Evolutionary conservation across 2,113 vertebrate genomes (phyloP).

Genomic region (Spea bombifrons): DNA sequence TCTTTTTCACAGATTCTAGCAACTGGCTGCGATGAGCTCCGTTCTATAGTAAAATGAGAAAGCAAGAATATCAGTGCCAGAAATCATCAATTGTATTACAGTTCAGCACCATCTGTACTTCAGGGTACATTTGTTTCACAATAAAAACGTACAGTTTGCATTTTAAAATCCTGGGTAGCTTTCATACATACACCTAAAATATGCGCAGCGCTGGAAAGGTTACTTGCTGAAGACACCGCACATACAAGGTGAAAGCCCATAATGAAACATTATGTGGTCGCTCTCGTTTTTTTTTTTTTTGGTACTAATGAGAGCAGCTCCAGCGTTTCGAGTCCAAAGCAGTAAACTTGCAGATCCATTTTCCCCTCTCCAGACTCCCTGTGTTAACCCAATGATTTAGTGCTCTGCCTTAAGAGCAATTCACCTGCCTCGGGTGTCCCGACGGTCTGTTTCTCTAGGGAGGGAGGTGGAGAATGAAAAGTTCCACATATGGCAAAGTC

Average conservation of each 20-base stretch:
- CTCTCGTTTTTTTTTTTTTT: slow-evolving; percentile 58
- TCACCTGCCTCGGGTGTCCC: slow-evolving; percentile 98
- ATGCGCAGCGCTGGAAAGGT: slow-evolving; percentile 68
- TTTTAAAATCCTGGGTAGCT: slow-evolving; percentile 68
- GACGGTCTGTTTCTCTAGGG: slow-evolving; percentile 87
- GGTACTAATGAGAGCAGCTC: slow-evolving; percentile 78
- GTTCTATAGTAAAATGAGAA: slow-evolving; percentile 52
- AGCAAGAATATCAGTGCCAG: slow-evolving; percentile 58
- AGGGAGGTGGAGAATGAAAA: slow-evolving; percentile 96
- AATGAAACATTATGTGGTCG: slow-evolving; percentile 75
- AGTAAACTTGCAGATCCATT: slow-evolving; percentile 91
- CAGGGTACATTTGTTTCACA: slow-evolving; percentile 61
- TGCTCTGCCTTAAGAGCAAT: slow-evolving; percentile 99
- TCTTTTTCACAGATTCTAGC: slow-evolving; percentile 20
- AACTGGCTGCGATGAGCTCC: slow-evolving; percentile 25
- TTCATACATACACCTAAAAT: slow-evolving; percentile 75
- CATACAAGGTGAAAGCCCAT: slow-evolving; percentile 74
- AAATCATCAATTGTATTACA: slow-evolving; percentile 61
- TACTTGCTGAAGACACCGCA: slow-evolving; percentile 67
- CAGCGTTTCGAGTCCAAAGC: slow-evolving; percentile 91
- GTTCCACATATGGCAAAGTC: slow-evolving; percentile 99
- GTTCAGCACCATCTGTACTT: slow-evolving; percentile 58
- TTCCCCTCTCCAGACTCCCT: slow-evolving; percentile 94
- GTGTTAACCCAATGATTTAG: slow-evolving; percentile 99
- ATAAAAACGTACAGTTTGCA: slow-evolving; percentile 67